Percentiles rank a stretch among this genome's conserved stretches.
Conservation (phyloP, 2,888 invertebrate species). For the Germaria angustata region DNA sequence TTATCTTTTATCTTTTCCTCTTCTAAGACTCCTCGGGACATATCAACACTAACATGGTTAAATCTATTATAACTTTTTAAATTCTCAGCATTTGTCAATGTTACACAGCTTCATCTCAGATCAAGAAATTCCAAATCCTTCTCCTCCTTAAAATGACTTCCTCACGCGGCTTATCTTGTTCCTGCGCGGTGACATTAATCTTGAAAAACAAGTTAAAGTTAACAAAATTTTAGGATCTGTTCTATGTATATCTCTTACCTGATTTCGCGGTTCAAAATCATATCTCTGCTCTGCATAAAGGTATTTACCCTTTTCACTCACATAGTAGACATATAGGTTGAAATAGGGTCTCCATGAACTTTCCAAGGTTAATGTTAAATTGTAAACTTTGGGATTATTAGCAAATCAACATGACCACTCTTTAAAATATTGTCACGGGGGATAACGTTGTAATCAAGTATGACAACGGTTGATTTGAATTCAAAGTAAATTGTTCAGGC, state of each 20-base stretch:
- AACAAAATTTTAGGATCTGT: background rate
- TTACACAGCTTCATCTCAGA: conserved; percentile 74
- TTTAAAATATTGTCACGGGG: too few relatives aligned
- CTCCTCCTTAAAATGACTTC: conserved; percentile 87
- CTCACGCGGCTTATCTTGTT: conserved; percentile 88
- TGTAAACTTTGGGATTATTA: too few relatives aligned
- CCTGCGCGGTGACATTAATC: conserved; percentile 85
- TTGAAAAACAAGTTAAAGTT: conserved; percentile 70
- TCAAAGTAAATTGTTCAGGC: too few relatives aligned
- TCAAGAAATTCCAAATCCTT: conserved; percentile 80
- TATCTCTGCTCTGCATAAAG: conserved; percentile 91
- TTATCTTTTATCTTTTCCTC: background rate
- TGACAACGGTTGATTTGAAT: too few relatives aligned
- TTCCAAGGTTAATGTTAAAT: too few relatives aligned
- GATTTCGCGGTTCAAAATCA: conserved; percentile 83
- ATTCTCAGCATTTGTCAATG: conserved; percentile 77
- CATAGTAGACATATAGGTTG: too few relatives aligned
- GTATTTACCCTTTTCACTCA: too few relatives aligned
- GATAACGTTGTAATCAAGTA: too few relatives aligned
- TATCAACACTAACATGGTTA: conserved; percentile 47
- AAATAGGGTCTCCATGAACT: too few relatives aligned
- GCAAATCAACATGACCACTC: too few relatives aligned
- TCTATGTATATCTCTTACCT: conserved; percentile 40
- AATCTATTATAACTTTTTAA: conserved; percentile 75
- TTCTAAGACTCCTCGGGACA: conserved; percentile 2